Conservation (phyloP, 2,888 invertebrate genomes). For the Crossocerus cetratus region DNA sequence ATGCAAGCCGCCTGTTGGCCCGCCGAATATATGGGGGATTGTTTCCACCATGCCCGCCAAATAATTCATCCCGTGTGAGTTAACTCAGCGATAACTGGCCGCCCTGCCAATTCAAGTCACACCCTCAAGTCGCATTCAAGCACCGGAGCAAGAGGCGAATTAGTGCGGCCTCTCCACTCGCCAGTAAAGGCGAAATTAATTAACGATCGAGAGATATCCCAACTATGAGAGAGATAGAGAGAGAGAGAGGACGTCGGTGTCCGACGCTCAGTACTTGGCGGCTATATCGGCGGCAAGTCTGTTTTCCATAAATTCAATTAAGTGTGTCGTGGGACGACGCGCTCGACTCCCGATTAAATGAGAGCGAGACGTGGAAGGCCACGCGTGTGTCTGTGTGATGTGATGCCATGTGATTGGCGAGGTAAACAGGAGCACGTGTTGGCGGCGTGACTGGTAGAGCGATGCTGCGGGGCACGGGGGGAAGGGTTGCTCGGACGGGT, state of each 20-base stretch:
- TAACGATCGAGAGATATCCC: too few species aligned
- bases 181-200: too few species aligned
- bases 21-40: constrained; percentile 10
- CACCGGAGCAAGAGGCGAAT: background rate
- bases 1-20: background rate
- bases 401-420: constrained; percentile 63
- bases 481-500: constrained; percentile 25
- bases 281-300: constrained; percentile 19
- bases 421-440: constrained; percentile 76
- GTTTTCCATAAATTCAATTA: constrained; percentile 45
- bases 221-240: too few species aligned
- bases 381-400: constrained; percentile 26
- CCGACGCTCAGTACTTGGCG: background rate
- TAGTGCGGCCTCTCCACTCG: background rate
- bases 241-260: too few species aligned
- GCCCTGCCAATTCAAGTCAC: background rate
- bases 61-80: constrained; percentile 3
- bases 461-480: constrained; percentile 48
- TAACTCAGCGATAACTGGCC: background rate
- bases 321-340: constrained; percentile 31
- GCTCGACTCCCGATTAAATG: constrained; percentile 35
- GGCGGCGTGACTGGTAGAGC: constrained; percentile 66
- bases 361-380: constrained; percentile 28
- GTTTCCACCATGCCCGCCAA: background rate
- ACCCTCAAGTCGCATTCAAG: background rate